Evolutionary conservation across 2,797 vertebrate species (phyloP), one percentile per base, ranked within the genome.

Genomic region (Pantherophis alleghaniensis): DNA sequence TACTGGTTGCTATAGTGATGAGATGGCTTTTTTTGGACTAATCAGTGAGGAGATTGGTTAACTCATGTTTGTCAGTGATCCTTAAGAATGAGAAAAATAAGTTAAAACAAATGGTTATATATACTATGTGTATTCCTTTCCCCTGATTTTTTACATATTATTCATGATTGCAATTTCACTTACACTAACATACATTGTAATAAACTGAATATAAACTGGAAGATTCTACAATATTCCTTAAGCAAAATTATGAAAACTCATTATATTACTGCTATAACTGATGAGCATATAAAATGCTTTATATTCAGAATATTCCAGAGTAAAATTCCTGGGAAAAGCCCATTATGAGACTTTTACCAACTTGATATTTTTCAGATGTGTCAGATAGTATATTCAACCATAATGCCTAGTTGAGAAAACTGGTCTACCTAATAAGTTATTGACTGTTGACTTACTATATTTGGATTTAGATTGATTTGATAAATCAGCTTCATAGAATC

Each of bases 1-100:
- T 98, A 97, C 94, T 95, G 96, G 98, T 98, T 98, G 97, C 98
- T 97, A 98, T 98, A 97, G 98, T 90, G 96, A 98, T 95, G 95
- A 97, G 97, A 97, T 97, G 95, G 95, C 95, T 98, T 98, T 97
- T 97, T 97, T 96, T n/a, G n/a, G 57, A 96, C 97, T 98, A 98
- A 98, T 98, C 97, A 97, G 93, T 97, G 95, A 94, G 96, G 96
- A 98, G 97, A 96, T 69, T 94, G 92, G 95, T 96, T 97, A 97
- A 97, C 95, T 93, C 95, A 92, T 96, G 96, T 95, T 97, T 96
- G 96, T 96, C 97, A 97, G 95, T 94, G 93, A 96, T 94, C 96
- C 94, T 96, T 92, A 97, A 95, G 93, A 96, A 47, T 24, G 94
- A 97, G 94, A 91, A 90, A 96, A 95, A 93, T 93, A 95, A 95